Base-by-base conservation (phyloP, 2,888 invertebrate genomes). In the Ommatoiulus sabulosus region DNA sequence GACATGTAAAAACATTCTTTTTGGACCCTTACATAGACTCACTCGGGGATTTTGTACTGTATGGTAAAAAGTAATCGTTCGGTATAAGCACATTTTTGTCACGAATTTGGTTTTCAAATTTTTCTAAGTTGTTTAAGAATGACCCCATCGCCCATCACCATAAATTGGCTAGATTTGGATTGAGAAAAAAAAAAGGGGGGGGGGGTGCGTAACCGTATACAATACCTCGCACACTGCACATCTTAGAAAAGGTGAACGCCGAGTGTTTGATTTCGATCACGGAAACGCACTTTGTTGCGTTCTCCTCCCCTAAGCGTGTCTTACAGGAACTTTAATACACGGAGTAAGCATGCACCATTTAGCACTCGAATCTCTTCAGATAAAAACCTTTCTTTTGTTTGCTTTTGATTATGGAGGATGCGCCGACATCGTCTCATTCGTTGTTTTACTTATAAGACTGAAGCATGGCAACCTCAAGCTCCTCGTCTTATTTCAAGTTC, bases 271-370 rank as follows among this genome's bases (percentile, higher is more conserved):
- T 63, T 63, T 63, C 63, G 63, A 63, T 63, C 63, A 63, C 63
- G 63, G 63, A 63, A 63, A 63, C 63, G 46, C 8, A 63, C 20
- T 63, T 63, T 63, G 8, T n/a, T 4, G 1, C 17, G 63, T n/a
- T 12, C 63, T 63, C 63, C 63, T 63, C 63, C 63, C 63, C n/a
- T 63, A 63, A 63, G 63, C 63, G 63, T 63, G 63, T n/a, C 63
- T 20, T 63, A 4, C 3, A n/a, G 4, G n/a, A 63, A 63, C 63
- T 63, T 52, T 52, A 10, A 15, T 52, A 10, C 12, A 52, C 5
- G 12, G 12, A n/a, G n/a, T n/a, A n/a, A 1, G 63, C 63, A 63
- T 63, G 63, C 63, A 63, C 63, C 63, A 63, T 63, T 63, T 63
- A 63, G 63, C 63, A 63, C 63, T 63, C n/a, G 63, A 63, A 63